Evolutionary conservation across 2,888 invertebrate genomes (phyloP), one percentile per base, ranked within the genome.

Genomic region (Entomobrya proxima): DNA sequence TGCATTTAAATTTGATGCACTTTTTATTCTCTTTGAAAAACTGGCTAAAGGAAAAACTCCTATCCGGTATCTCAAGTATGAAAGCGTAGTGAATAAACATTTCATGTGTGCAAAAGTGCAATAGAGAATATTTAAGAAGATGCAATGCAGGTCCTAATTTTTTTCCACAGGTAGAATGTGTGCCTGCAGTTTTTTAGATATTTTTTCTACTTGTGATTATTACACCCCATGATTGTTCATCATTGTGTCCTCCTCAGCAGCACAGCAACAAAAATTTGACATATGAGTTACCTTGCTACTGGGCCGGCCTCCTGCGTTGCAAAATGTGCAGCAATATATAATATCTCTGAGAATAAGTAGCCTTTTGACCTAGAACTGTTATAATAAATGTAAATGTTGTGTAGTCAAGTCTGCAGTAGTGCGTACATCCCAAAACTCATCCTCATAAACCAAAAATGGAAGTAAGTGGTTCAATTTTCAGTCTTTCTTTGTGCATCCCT

Each of bases 351-450:
- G 40, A 27, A 15, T 27, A 11, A 30, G 52, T 75, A 75, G 82
- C 76, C 75, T 50, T 82, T 82, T 82, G 82, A 82, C 82, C 82
- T 76, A 82, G 64, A 82, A 82, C 76, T 75, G 76, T 61, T 75
- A 35, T 35, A 75, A 50, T 15, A 18, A 11, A 52, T 64, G 64
- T 64, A 37, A 64, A 64, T 61, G 64, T 52, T 75, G 75, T 75
- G 32, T 52, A 52, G 35, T 32, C 21, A 40, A 37, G 24, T 69
- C 21, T 3, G 37, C 69, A 69, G 18, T 21, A 21, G 18, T 4
- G 37, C 11, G 6, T 4, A 21, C 55, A 24, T 69, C 69, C 30
- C 15, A 27, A 35, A 32, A 13, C 11, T 37, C 67, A 35, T 61
- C 24, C 50, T 37, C 64, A 37, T 37, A 64, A 35, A 76, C 82